Conservation (phyloP, 2,888 invertebrate genomes). For the Ormia ochracea region DNA sequence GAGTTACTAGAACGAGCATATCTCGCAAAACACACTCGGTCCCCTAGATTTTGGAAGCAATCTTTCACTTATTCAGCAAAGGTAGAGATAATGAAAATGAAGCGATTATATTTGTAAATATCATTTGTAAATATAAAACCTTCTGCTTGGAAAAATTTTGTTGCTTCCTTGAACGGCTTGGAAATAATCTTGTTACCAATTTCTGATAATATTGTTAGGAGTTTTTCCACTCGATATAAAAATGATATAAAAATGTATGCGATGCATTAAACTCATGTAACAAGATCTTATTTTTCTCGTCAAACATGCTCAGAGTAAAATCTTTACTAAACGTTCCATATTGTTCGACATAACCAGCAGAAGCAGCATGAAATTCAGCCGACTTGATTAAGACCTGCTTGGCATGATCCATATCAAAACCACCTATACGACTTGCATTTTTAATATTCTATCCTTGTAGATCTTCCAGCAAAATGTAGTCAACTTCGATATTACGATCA, state of each 20-base stretch:
- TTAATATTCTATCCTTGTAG: constrained; percentile 69
- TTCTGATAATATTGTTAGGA: constrained; percentile 69
- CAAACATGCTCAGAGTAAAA: constrained; percentile 70
- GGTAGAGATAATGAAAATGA: no score
- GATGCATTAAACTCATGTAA: constrained; percentile 70
- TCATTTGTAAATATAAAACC: no score
- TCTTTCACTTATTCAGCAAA: no score
- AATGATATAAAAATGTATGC: constrained; percentile 67
- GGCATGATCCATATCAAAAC: constrained; percentile 72
- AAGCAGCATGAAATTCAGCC: constrained; percentile 75
- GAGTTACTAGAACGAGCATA: no score
- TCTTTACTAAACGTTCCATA: constrained; percentile 68
- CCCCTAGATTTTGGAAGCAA: no score
- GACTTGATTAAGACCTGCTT: constrained; percentile 70
- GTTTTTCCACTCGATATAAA: constrained; percentile 73
- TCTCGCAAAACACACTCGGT: no score
- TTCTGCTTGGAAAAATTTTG: no score
- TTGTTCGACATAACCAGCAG: constrained; percentile 74
- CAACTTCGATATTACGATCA: constrained; percentile 68
- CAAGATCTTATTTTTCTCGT: constrained; percentile 66
- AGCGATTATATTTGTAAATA: no score
- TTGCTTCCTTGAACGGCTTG: no score
- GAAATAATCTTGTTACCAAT: no score
- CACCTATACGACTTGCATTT: constrained; percentile 70
- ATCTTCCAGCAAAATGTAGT: constrained; percentile 74